Evolutionary conservation across 1,140 invertebrate genomes (phyloP).

Genomic region (Drosophila repleta): DNA sequence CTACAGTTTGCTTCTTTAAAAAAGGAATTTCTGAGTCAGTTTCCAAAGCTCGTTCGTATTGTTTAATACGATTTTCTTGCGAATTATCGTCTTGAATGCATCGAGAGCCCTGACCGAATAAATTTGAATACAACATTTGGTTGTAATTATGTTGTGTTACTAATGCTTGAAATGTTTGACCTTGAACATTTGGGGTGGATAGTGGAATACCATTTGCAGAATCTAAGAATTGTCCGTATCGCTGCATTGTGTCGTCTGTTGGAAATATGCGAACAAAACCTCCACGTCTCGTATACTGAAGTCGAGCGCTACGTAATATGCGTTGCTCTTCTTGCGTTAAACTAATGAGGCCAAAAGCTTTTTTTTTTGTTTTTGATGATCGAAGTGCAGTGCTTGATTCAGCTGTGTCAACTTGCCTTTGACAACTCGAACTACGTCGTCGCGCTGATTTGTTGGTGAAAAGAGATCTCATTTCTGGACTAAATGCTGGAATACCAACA

Average conservation of each 20-base stretch:
- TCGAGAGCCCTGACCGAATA: conserved; percentile 71
- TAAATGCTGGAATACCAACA: conserved; percentile 92
- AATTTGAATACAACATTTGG: conserved; percentile 88
- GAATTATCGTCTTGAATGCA: conserved; percentile 55
- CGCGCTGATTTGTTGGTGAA: conserved; percentile 79
- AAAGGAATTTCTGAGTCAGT: conserved; percentile 63
- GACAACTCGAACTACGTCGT: conserved; percentile 72
- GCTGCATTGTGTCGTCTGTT: conserved; percentile 92
- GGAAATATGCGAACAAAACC: conserved; percentile 97
- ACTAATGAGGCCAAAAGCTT: conserved; percentile 51
- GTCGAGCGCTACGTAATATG: conserved; percentile 90
- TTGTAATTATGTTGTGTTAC: conserved; percentile 90
- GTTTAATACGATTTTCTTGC: conserved; percentile 75
- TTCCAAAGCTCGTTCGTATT: conserved; percentile 76
- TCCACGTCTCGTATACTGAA: conserved; percentile 93
- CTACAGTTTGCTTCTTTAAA: conserved; percentile 57
- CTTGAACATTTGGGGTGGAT: conserved; percentile 86
- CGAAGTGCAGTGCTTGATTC: conserved; percentile 81
- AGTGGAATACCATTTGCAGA: conserved; percentile 89
- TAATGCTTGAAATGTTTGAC: conserved; percentile 85
- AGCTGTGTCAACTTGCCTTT: conserved; percentile 88
- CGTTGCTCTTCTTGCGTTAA: conserved; percentile 92
- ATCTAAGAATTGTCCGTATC: conserved; percentile 87
- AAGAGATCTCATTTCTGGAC: conserved; percentile 87
- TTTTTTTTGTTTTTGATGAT: conserved; percentile 78